These are phyloP conservation scores for Phrynocephalus versicolor DNA, from an alignment of 2,113 vertebrate genomes.

Conservation along the genomic window DNA sequence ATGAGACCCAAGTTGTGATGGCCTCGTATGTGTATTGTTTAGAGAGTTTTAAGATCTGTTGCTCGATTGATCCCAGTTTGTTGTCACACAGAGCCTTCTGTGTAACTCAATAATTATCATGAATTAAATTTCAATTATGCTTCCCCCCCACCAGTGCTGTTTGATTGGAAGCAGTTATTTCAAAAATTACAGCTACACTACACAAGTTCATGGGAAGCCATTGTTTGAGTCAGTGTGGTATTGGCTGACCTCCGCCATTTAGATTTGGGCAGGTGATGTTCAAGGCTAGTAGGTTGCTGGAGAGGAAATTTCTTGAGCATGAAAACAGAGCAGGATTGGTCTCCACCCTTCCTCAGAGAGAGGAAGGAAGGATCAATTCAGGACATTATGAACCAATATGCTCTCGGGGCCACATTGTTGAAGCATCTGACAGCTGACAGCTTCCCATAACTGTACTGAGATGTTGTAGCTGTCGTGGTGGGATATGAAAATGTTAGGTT, in stretches of 20 bases:
- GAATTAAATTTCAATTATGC: slow-evolving; percentile 62
- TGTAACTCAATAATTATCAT: slow-evolving; percentile 9
- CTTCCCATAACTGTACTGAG: not conserved
- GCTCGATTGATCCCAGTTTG: not conserved
- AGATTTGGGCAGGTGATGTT: accelerated
- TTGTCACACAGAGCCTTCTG: slow-evolving; percentile 44
- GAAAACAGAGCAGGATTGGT: not conserved
- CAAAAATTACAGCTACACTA: not conserved
- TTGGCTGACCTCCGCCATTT: not conserved
- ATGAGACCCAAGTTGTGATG: not conserved
- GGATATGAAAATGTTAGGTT: too few relatives aligned
- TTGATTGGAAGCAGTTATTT: slow-evolving; percentile 45
- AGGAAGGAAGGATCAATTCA: not conserved
- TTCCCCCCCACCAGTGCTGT: not conserved
- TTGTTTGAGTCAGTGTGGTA: slow-evolving; percentile 20
- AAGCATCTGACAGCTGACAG: not conserved
- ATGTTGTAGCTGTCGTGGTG: not conserved
- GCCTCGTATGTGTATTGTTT: not conserved
- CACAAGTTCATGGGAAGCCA: not conserved
- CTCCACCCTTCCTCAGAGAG: not conserved
- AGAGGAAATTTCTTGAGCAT: not conserved
- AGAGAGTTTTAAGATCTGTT: slow-evolving; percentile 22
- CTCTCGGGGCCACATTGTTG: not conserved
- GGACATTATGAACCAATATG: not conserved
- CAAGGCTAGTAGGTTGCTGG: not conserved